These are phyloP conservation scores for Hyposmocoma kahamanoa DNA, from an alignment of 1,140 invertebrate species.

Conservation along the genomic window DNA sequence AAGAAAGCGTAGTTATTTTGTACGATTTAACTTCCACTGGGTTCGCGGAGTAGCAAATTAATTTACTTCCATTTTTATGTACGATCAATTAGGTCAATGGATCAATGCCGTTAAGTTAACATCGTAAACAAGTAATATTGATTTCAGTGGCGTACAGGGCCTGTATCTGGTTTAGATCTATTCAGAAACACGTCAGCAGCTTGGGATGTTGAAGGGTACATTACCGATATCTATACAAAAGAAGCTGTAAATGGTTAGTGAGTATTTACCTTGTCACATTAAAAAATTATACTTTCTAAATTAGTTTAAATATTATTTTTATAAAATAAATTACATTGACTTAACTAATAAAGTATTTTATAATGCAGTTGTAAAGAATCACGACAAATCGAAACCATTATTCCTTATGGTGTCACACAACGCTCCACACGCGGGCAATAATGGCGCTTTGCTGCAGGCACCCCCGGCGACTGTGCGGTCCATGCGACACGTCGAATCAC, in stretches of 20 bases:
- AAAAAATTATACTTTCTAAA: no score
- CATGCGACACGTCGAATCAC: slow-evolving; percentile 84
- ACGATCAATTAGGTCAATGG: no score
- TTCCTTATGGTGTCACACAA: slow-evolving; percentile 89
- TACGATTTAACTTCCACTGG: no score
- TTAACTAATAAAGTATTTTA: no score
- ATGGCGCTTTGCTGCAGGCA: slow-evolving; percentile 41
- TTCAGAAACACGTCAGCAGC: slow-evolving; percentile 75
- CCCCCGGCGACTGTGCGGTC: slow-evolving; percentile 79
- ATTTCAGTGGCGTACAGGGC: slow-evolving; percentile 32
- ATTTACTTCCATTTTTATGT: no score
- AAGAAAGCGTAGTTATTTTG: no score
- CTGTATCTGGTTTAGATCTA: slow-evolving; percentile 77
- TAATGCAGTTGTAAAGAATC: slow-evolving; percentile 78
- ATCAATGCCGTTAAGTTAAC: no score
- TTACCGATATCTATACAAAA: slow-evolving; percentile 84
- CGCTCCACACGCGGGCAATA: slow-evolving; percentile 75
- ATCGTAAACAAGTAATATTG: not conserved
- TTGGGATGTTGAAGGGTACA: slow-evolving; percentile 77
- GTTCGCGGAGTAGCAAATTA: no score
- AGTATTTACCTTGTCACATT: no score
- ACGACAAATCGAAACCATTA: slow-evolving; percentile 76
- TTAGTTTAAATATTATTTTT: no score
- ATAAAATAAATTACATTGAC: no score
- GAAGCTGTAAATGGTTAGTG: slow-evolving; percentile 77